Percentiles rank a stretch among this genome's conserved stretches.
Conservation (phyloP, 2,888 invertebrate species). For the Disparrhopalites patrizii region DNA sequence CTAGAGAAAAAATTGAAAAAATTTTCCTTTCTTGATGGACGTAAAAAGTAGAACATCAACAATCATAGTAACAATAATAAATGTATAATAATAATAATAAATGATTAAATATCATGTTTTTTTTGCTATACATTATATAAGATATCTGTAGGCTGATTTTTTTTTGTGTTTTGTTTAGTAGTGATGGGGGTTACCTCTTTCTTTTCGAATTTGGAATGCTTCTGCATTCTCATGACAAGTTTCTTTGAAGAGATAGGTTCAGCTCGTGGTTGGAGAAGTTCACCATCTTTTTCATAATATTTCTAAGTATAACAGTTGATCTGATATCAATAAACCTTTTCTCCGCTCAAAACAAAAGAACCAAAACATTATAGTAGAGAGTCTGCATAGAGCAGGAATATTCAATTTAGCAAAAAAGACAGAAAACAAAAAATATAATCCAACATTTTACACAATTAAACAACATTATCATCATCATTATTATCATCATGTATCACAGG, state of each 20-base stretch:
- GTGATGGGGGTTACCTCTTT: slow-evolving; percentile 12
- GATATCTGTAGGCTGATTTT: slow-evolving; percentile 4
- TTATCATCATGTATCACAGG: too few species aligned
- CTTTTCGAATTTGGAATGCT: slow-evolving; percentile 8
- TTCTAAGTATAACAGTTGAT: slow-evolving; percentile 15
- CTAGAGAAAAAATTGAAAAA: neutral
- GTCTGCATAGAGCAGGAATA: too few species aligned
- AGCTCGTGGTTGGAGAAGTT: slow-evolving; percentile 29
- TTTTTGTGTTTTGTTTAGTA: slow-evolving; percentile 5
- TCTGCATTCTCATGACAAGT: slow-evolving; percentile 45
- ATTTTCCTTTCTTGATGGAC: neutral
- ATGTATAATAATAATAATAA: neutral
- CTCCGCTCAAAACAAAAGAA: slow-evolving; percentile 8
- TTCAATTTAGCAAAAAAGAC: too few species aligned
- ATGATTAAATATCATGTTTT: too few species aligned
- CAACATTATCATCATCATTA: too few species aligned
- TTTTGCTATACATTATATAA: too few species aligned
- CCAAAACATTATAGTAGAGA: neutral
- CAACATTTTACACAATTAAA: too few species aligned
- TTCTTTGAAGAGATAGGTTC: slow-evolving; percentile 47
- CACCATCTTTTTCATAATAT: slow-evolving; percentile 23
- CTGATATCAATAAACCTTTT: slow-evolving; percentile 15
- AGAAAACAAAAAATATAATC: too few species aligned
- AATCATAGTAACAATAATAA: neutral
- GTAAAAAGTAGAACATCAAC: neutral